Evolutionary conservation across 2,113 vertebrate genomes (phyloP).

Genomic region (Neodontobutis hainanensis): DNA sequence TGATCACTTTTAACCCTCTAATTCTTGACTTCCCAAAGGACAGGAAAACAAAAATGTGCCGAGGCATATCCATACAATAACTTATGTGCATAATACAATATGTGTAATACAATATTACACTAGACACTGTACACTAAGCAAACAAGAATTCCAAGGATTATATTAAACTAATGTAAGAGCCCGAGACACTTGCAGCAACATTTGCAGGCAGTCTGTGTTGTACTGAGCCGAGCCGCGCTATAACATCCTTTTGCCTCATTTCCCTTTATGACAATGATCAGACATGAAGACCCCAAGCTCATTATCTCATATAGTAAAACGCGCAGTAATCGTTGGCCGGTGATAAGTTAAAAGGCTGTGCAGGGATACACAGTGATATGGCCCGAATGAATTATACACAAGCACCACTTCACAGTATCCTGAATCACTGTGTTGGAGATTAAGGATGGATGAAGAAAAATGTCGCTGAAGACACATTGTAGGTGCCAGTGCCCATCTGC

Average conservation of each 20-base stretch:
- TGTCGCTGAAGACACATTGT: background rate
- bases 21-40: too few relatives aligned
- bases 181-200: slow-evolving; percentile 41
- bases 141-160: too few relatives aligned
- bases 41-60: too few relatives aligned
- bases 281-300: slow-evolving; percentile 76
- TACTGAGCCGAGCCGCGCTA: slow-evolving; percentile 56
- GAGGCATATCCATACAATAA: too few relatives aligned
- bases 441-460: background rate
- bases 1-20: too few relatives aligned
- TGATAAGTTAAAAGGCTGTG: slow-evolving; percentile 72
- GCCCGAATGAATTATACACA: slow-evolving; percentile 77
- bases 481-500: slow-evolving; percentile 16
- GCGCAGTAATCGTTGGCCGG: slow-evolving; percentile 82
- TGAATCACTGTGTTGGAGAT: background rate
- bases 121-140: too few relatives aligned
- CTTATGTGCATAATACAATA: too few relatives aligned
- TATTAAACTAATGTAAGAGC: too few relatives aligned
- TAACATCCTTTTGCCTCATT: slow-evolving; percentile 84
- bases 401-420: slow-evolving; percentile 38
- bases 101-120: too few relatives aligned
- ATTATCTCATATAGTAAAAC: slow-evolving; percentile 85
- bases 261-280: slow-evolving; percentile 82
- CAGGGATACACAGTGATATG: slow-evolving; percentile 29
- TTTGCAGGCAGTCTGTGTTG: slow-evolving; percentile 75